Evolutionary conservation across 1,140 invertebrate species (phyloP), one percentile per base, ranked within the genome.

Genomic region (Streblospio benedicti): DNA sequence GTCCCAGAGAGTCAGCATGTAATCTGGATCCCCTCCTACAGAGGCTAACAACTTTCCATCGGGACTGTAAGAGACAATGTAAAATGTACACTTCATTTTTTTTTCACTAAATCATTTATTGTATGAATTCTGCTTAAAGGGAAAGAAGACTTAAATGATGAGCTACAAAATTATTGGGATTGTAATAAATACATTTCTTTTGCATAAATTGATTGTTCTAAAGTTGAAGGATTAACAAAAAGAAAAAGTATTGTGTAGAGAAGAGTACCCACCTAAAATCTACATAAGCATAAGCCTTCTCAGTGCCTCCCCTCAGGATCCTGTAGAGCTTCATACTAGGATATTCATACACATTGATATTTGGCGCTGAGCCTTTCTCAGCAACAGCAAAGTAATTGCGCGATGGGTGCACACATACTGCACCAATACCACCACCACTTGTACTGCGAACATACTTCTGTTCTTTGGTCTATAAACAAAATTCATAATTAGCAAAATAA

Each of bases 1-100:
- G 66, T 87, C 82, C 90, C 90, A 95, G 54, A 94, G 83, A 0
- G 89, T 92, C 23, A 94, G 80, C 67, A 87, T 84, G 69, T 86
- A 90, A 74, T 95, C 91, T 0, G 91, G 90, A 59, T 87, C 83
- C 16, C 86, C 86, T 2, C 88, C 88, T 70, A 92, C 87, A 0
- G 90, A 90, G 2, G 86, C 87, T 33, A 95, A 75, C 35, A 91
- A 71, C 45, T 85, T 82, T 1, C 91, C 91, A 67, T 87, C 84
- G 2, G 85, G 83, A 67, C 90, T 91, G 67, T 12, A 65, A 70
- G 30, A 2, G 3, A n/a, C 4, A 16, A 54, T 4, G 25, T 18
- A n/a, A n/a, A n/a, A n/a, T n/a, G n/a, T n/a, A n/a, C n/a, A n/a
- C n/a, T 41, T 12, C 9, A 41, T 41, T 41, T 41, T 41, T 41